Evolutionary conservation across 1,140 invertebrate species (phyloP).

Genomic region (Meloidogyne floridensis): DNA sequence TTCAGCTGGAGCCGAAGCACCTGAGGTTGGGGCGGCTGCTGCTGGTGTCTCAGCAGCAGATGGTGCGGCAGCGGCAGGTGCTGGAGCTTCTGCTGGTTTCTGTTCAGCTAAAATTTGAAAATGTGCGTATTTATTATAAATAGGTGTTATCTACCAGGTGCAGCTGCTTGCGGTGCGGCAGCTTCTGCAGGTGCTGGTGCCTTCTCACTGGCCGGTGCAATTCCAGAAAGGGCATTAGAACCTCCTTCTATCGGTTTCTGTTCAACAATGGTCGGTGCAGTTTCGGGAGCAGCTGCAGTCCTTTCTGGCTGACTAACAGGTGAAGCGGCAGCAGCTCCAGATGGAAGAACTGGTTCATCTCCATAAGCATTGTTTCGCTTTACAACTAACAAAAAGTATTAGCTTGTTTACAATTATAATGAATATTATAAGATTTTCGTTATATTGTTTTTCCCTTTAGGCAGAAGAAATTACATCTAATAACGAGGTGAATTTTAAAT

Average conservation of each 20-base stretch:
- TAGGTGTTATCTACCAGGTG: neutral
- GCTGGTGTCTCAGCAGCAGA: conserved; percentile 2
- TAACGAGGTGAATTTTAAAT: too few species aligned
- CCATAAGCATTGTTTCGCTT: conserved; percentile 32
- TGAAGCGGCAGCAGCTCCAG: conserved; percentile 24
- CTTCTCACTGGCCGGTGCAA: neutral
- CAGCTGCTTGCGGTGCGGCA: neutral
- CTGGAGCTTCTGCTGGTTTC: conserved; percentile 11
- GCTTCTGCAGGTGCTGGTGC: neutral
- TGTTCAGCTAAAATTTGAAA: neutral
- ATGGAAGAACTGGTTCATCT: conserved; percentile 21
- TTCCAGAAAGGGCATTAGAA: conserved; percentile 1
- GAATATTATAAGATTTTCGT: too few species aligned
- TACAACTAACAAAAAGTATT: conserved; percentile 8
- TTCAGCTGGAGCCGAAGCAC: conserved; percentile 13
- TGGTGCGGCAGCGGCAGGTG: neutral
- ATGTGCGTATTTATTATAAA: neutral
- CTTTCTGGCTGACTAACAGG: conserved; percentile 12
- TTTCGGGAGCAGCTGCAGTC: conserved; percentile 2
- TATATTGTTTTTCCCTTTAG: too few species aligned
- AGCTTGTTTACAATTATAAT: neutral
- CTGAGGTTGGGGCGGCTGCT: neutral
- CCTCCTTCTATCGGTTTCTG: neutral
- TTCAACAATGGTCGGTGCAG: conserved; percentile 18
- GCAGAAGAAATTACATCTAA: too few species aligned